Percentiles rank a stretch among this genome's conserved stretches.
Evolutionary conservation across 2,113 vertebrate genomes (phyloP).

Genomic region (Glaucidium brasilianum): DNA sequence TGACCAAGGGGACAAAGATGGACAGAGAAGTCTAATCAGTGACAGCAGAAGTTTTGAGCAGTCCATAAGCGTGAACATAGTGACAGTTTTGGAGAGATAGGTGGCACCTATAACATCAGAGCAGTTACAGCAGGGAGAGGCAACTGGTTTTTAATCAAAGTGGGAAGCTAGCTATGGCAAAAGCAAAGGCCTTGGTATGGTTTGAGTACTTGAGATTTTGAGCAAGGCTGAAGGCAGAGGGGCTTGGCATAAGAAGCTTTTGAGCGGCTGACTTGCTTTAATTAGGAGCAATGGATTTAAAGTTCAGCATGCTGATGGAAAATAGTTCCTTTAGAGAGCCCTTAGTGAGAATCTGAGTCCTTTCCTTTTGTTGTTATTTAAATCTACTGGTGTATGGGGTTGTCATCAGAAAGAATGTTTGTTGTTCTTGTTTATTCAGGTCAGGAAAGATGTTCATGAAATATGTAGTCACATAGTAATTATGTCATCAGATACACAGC

Average conservation of each 20-base stretch:
- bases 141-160: neutral
- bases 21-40: neutral
- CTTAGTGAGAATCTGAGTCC: neutral
- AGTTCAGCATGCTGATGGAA: neutral
- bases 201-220: neutral
- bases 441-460: conserved; percentile 43
- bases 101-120: neutral
- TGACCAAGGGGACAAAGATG: neutral
- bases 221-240: neutral
- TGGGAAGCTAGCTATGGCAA: neutral
- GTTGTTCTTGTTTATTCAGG: conserved; percentile 46
- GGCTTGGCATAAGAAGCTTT: neutral
- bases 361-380: neutral
- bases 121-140: neutral
- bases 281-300: conserved; percentile 26
- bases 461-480: conserved; percentile 35
- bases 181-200: neutral
- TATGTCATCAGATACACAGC: conserved; percentile 50
- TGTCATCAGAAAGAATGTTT: conserved; percentile 19
- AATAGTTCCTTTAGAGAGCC: neutral
- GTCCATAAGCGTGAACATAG: neutral
- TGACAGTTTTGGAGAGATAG: neutral
- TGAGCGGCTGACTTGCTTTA: neutral
- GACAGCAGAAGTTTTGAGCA: neutral
- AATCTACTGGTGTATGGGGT: neutral